Evolutionary conservation across 2,113 vertebrate genomes (phyloP).

Genomic region (Prunella fulvescens): DNA sequence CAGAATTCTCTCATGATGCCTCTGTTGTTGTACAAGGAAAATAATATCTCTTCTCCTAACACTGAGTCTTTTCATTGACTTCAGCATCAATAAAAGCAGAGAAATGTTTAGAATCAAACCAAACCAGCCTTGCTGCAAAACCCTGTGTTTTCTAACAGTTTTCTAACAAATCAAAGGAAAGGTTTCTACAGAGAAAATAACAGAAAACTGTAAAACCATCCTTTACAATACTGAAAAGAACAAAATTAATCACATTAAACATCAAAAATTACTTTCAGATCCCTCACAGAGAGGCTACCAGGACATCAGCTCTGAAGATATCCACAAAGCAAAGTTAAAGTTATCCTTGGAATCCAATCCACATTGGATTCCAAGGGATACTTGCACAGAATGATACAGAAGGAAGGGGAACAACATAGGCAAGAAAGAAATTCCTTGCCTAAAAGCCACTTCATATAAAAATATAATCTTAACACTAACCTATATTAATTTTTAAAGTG

Average conservation of each 20-base stretch:
- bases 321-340: background rate
- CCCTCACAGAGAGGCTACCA: background rate
- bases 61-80: background rate
- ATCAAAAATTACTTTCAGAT: background rate
- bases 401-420: background rate
- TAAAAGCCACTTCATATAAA: background rate
- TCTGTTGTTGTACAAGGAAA: background rate
- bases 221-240: background rate
- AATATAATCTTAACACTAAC: background rate
- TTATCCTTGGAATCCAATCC: background rate
- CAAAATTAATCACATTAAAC: background rate
- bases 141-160: fast-evolving
- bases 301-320: background rate
- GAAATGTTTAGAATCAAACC: background rate
- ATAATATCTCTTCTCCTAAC: background rate
- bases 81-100: background rate
- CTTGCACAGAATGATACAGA: background rate
- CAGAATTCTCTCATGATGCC: background rate
- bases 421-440: background rate
- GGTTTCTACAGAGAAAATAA: background rate
- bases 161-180: background rate
- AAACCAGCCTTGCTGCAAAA: background rate
- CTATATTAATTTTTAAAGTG: background rate
- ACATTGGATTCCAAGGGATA: background rate
- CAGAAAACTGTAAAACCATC: background rate